Evolutionary conservation across 2,797 vertebrate species (phyloP).

Genomic region (Tolypeutes matacus): DNA sequence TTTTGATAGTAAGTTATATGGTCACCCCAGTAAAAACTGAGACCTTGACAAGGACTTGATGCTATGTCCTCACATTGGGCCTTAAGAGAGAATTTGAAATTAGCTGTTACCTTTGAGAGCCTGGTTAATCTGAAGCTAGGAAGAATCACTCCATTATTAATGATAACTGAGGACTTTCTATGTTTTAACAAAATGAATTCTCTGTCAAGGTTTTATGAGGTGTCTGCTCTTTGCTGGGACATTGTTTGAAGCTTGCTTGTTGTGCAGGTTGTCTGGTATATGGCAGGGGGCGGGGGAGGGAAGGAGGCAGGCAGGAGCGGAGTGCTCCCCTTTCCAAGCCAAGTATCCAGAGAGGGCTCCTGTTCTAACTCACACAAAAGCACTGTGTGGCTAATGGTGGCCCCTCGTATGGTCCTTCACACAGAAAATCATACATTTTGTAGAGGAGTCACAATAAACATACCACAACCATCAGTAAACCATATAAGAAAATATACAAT

Average conservation of each 20-base stretch:
- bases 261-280: background rate
- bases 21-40: background rate
- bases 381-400: background rate
- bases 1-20: background rate
- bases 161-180: background rate
- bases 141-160: background rate
- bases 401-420: background rate
- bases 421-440: background rate
- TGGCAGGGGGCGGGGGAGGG: background rate
- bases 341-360: background rate
- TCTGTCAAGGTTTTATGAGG: background rate
- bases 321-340: background rate
- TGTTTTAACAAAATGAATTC: background rate
- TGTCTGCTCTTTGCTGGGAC: background rate
- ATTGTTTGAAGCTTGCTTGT: accelerated
- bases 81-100: background rate
- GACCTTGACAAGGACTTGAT: background rate
- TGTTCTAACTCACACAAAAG: background rate
- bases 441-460: background rate
- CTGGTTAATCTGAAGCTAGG: background rate
- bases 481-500: background rate
- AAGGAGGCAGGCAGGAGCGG: background rate
- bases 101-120: background rate
- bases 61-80: background rate
- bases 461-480: background rate